These are phyloP conservation scores for Malurus leucopterus DNA, from an alignment of 2,797 vertebrate genomes.

Conservation along the genomic window DNA sequence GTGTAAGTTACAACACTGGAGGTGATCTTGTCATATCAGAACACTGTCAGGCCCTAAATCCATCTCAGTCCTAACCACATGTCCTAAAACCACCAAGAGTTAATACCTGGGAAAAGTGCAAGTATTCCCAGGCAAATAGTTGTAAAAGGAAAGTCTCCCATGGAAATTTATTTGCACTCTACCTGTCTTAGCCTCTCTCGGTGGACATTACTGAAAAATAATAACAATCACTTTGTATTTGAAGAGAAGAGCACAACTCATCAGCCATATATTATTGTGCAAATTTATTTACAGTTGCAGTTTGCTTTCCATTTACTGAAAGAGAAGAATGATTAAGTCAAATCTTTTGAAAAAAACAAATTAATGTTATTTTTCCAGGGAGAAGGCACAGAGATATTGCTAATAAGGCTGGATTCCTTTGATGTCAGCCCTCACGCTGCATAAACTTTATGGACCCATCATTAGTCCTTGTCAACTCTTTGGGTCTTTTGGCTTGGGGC, in stretches of 20 bases:
- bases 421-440: conserved; percentile 26
- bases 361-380: background rate
- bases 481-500: conserved; percentile 39
- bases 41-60: background rate
- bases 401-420: conserved; percentile 40
- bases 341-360: background rate
- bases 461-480: conserved; percentile 56
- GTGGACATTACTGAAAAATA: background rate
- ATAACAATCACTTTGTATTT: background rate
- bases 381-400: background rate
- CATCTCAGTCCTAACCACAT: background rate
- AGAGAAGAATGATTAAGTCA: background rate
- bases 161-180: background rate
- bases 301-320: background rate
- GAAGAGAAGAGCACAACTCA: background rate
- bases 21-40: background rate
- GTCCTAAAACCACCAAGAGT: background rate
- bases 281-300: background rate
- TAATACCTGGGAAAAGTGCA: background rate
- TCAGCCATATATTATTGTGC: background rate
- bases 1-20: background rate
- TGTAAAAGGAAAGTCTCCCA: background rate
- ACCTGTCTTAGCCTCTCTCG: background rate
- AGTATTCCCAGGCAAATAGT: background rate
- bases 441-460: conserved; percentile 23